These are phyloP conservation scores for Spermophilus dauricus DNA, from an alignment of 2,113 vertebrate species.

Conservation along the genomic window DNA sequence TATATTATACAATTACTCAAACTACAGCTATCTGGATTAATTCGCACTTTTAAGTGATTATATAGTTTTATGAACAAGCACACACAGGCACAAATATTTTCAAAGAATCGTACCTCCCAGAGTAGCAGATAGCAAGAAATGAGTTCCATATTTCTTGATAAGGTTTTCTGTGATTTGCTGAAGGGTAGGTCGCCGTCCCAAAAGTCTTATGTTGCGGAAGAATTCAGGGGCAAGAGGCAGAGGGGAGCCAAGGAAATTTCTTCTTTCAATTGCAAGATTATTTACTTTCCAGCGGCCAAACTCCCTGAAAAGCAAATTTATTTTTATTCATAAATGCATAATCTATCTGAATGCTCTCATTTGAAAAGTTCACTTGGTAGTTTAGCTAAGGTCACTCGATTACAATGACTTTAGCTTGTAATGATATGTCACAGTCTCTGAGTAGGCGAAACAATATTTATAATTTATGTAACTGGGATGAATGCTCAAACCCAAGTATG, in stretches of 20 bases:
- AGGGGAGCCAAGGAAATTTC: conserved; percentile 95
- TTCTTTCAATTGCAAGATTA: conserved; percentile 96
- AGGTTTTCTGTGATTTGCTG: conserved; percentile 98
- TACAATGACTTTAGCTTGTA: conserved; percentile 33
- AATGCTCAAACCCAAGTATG: conserved; percentile 49
- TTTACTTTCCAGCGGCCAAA: conserved; percentile 99
- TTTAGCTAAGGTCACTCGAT: conserved; percentile 40
- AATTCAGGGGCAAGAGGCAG: conserved; percentile 97
- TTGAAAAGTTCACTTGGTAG: conserved; percentile 75
- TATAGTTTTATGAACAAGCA: conserved; percentile 1
- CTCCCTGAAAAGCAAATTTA: conserved; percentile 92
- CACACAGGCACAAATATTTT: conserved; percentile 66
- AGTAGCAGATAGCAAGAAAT: conserved; percentile 97
- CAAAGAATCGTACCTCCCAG: conserved; percentile 93
- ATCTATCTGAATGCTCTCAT: conserved; percentile 78
- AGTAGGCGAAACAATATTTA: conserved; percentile 12
- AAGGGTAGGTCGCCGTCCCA: conserved; percentile 95
- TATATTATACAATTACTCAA: neutral
- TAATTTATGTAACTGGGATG: conserved; percentile 66
- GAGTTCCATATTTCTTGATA: conserved; percentile 99
- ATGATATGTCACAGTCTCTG: neutral
- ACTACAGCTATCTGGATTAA: neutral
- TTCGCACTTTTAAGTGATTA: neutral
- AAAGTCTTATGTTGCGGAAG: conserved; percentile 96
- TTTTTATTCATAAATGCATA: conserved; percentile 82